A percentile compares a stretch with the other conserved stretches of the same genome.
Conservation (phyloP, 2,113 vertebrate species). For the Amblyornis subalaris region DNA sequence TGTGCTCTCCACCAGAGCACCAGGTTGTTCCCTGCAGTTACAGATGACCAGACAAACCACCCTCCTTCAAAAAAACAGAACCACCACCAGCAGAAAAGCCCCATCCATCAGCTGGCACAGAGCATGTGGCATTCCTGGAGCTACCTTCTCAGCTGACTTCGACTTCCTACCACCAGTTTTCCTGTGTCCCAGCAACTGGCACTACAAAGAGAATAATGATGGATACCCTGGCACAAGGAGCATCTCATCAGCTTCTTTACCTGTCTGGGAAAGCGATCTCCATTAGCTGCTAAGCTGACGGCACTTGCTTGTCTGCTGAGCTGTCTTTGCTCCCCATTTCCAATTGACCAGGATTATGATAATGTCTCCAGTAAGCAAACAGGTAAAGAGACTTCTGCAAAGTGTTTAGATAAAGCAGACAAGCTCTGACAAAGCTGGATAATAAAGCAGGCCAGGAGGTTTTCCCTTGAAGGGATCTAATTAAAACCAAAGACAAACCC, state of each 20-base stretch:
- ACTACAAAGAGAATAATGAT: background rate
- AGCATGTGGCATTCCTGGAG: accelerated
- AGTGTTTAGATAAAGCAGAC: slow-evolving; percentile 67
- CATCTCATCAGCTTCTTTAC: background rate
- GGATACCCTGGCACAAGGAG: accelerated
- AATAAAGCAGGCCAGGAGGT: slow-evolving; percentile 57
- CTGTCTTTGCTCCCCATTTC: background rate
- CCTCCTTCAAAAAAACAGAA: background rate
- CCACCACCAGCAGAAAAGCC: background rate
- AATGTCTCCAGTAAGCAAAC: slow-evolving; percentile 55
- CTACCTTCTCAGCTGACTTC: background rate
- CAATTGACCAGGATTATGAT: slow-evolving; percentile 59
- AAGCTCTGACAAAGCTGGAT: slow-evolving; percentile 66
- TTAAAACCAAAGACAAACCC: slow-evolving; percentile 69
- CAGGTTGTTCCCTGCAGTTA: background rate
- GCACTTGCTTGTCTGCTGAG: background rate
- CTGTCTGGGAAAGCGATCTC: background rate
- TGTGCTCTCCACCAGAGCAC: accelerated
- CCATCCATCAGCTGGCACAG: accelerated
- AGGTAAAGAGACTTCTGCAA: slow-evolving; percentile 60
- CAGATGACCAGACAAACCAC: accelerated
- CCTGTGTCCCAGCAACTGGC: accelerated
- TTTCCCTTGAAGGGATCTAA: slow-evolving; percentile 67
- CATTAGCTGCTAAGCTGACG: background rate
- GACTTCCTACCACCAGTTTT: accelerated